A percentile compares a stretch with the other conserved stretches of the same genome.
These are phyloP conservation scores for Limosa lapponica DNA, from an alignment of 2,797 vertebrate genomes.

Conservation along the genomic window DNA sequence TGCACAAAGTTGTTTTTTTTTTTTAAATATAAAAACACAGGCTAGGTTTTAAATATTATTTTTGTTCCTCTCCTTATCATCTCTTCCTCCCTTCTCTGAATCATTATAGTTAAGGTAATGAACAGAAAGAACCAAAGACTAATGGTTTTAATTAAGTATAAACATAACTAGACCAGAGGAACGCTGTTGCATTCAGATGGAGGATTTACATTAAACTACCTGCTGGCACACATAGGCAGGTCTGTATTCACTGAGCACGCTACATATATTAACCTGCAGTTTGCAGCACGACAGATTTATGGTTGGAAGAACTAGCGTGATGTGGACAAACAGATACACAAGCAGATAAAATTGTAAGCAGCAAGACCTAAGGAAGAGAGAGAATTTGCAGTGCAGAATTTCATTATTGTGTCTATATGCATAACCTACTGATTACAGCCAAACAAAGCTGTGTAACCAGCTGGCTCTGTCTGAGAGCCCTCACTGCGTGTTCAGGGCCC, in stretches of 20 bases:
- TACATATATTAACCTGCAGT: neutral
- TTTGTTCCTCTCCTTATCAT: neutral
- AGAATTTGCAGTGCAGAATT: neutral
- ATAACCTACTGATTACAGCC: neutral
- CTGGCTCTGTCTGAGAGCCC: neutral
- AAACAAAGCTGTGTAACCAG: rapidly evolving
- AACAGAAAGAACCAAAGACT: neutral
- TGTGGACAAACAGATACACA: neutral
- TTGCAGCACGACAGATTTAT: neutral
- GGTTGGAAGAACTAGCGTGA: neutral
- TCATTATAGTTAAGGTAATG: neutral
- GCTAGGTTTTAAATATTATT: neutral
- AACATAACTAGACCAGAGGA: neutral
- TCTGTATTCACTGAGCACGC: neutral
- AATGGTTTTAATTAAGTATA: neutral
- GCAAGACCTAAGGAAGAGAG: neutral
- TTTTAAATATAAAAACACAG: neutral
- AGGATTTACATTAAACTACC: neutral
- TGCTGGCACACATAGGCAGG: neutral
- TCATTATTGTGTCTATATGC: neutral
- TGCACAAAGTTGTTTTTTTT: neutral
- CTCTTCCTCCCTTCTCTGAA: neutral
- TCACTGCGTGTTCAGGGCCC: rapidly evolving
- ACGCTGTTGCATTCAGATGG: neutral
- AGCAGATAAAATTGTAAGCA: neutral